These are phyloP conservation scores for Gonatopus flavifemur DNA, from an alignment of 1,140 invertebrate genomes.

Conservation along the genomic window DNA sequence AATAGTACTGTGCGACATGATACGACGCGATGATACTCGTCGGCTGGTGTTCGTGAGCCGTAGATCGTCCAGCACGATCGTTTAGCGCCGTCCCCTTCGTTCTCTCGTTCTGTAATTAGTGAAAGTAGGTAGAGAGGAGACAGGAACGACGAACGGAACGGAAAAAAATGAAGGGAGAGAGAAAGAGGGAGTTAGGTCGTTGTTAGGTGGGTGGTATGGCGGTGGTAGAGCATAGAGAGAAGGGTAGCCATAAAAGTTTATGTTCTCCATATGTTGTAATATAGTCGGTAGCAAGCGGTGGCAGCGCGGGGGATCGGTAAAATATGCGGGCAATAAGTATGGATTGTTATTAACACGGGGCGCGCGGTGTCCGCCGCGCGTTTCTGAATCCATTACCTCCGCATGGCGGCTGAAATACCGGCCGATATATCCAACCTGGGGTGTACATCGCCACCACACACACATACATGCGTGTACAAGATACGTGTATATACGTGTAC, in stretches of 20 bases:
- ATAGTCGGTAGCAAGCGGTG: constrained; percentile 54
- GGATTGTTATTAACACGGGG: constrained; percentile 62
- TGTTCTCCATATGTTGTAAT: constrained; percentile 61
- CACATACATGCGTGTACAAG: background rate
- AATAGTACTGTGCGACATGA: too few relatives aligned
- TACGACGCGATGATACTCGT: too few relatives aligned
- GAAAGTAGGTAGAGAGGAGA: constrained; percentile 40
- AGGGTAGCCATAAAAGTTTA: constrained; percentile 61
- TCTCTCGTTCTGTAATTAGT: constrained; percentile 51
- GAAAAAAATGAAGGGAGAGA: constrained; percentile 1
- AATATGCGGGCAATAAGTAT: constrained; percentile 62
- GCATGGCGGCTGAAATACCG: constrained; percentile 60
- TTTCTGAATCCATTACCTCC: constrained; percentile 61
- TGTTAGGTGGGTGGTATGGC: constrained; percentile 9
- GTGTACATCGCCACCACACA: constrained; percentile 49
- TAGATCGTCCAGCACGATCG: constrained; percentile 14
- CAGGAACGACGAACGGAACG: too few relatives aligned
- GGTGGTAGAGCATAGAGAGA: constrained; percentile 41
- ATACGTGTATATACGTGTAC: background rate
- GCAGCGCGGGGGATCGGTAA: constrained; percentile 57
- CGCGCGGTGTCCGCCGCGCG: constrained; percentile 56
- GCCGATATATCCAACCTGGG: constrained; percentile 55
- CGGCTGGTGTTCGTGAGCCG: too few relatives aligned
- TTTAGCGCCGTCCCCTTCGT: constrained; percentile 12
- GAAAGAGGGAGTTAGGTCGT: constrained; percentile 1